These are phyloP conservation scores for Betta splendens DNA, from an alignment of 2,797 vertebrate genomes.

Conservation along the genomic window DNA sequence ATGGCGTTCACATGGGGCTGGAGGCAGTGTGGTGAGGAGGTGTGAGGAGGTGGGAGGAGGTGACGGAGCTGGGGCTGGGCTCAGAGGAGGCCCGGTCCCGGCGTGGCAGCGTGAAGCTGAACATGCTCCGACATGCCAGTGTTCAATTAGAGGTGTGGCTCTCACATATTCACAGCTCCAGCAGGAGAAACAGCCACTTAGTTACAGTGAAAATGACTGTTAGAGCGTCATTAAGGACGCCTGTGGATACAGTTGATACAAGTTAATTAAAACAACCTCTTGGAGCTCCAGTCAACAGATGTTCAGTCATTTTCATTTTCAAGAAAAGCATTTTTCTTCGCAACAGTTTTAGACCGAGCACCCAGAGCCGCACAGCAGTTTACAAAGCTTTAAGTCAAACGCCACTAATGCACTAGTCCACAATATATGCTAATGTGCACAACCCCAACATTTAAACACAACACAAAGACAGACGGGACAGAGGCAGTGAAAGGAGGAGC, in stretches of 20 bases:
- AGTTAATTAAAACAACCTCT: constrained; percentile 30
- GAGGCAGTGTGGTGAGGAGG: constrained; percentile 27
- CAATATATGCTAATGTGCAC: too few species aligned
- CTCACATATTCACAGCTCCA: constrained; percentile 32
- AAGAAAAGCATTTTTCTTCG: neutral
- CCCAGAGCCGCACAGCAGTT: too few species aligned
- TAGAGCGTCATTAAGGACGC: constrained; percentile 23
- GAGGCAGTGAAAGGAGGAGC: too few species aligned
- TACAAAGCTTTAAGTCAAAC: too few species aligned
- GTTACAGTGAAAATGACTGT: constrained; percentile 35
- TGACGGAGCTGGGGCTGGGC: neutral
- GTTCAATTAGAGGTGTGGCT: constrained; percentile 64
- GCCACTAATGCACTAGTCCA: too few species aligned
- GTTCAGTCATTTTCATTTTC: constrained; percentile 6
- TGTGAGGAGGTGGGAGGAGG: constrained; percentile 40
- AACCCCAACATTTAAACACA: too few species aligned
- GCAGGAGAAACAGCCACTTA: constrained; percentile 38
- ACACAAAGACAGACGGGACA: too few species aligned
- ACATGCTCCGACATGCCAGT: constrained; percentile 57
- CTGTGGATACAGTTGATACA: constrained; percentile 36
- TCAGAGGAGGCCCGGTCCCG: constrained; percentile 9
- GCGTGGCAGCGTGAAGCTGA: constrained; percentile 29
- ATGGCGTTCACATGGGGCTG: constrained; percentile 17
- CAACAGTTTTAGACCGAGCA: neutral
- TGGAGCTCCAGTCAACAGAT: constrained; percentile 29